These are phyloP conservation scores for Furnarius figulus DNA, from an alignment of 2,113 vertebrate species.

Conservation along the genomic window DNA sequence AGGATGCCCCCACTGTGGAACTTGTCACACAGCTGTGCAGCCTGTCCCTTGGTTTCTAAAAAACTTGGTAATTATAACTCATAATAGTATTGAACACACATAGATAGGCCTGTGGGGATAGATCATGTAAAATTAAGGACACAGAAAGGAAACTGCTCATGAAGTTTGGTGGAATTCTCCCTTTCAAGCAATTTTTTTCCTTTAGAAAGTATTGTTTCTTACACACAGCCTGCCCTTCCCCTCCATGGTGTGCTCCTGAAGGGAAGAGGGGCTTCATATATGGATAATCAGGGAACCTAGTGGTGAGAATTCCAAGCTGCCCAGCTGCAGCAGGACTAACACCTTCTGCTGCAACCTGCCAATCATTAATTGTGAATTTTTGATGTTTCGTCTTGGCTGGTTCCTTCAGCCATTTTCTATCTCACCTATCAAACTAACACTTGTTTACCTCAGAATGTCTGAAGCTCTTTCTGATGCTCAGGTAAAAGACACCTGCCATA, in stretches of 20 bases:
- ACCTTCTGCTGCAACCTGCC: not conserved
- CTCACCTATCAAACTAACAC: not conserved
- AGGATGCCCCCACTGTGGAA: not conserved
- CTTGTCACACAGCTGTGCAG: not conserved
- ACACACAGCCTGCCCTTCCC: not conserved
- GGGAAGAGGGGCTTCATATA: not conserved
- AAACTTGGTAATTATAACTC: not conserved
- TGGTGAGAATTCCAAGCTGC: not conserved
- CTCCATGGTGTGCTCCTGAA: not conserved
- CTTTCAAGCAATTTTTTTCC: not conserved
- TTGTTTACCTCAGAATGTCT: conserved; percentile 15
- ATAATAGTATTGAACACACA: not conserved
- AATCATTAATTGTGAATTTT: not conserved
- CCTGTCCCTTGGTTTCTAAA: not conserved
- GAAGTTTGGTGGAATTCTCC: not conserved
- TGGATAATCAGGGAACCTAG: not conserved
- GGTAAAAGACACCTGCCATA: conserved; percentile 59
- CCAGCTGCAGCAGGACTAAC: not conserved
- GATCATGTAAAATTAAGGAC: not conserved
- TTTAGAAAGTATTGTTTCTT: not conserved
- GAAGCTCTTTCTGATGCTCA: conserved; percentile 13
- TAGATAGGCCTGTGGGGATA: not conserved
- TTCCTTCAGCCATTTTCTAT: not conserved
- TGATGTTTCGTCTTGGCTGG: not conserved
- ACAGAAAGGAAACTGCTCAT: not conserved